phyloP scores from a whole-genome alignment of 2,113 vertebrate species.

The Dipodomys spectabilis region DNA sequence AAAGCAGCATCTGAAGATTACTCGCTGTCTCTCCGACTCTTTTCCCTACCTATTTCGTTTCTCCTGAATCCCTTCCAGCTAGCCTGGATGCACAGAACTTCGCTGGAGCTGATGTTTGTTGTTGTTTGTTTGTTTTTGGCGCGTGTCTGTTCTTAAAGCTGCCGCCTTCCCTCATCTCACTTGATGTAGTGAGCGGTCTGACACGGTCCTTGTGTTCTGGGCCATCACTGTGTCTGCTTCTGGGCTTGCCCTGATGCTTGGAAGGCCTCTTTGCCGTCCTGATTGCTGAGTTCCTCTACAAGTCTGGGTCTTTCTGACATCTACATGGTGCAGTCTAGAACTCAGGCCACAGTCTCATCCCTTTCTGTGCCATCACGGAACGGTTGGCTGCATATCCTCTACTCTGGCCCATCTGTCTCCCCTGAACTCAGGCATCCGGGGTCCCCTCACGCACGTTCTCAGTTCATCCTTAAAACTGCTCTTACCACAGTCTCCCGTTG shows the following conservation, averaged over 20 bases:
- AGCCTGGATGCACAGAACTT: not conserved
- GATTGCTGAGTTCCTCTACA: too few relatives aligned
- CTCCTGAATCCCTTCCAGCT: not conserved
- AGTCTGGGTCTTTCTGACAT: not conserved
- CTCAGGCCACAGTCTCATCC: too few relatives aligned
- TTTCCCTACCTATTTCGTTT: not conserved
- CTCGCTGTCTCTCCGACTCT: not conserved
- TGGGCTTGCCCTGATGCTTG: too few relatives aligned
- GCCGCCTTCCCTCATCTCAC: not conserved
- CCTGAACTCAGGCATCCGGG: too few relatives aligned
- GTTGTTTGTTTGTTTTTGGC: not conserved
- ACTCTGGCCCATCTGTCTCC: not conserved
- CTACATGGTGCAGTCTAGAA: not conserved
- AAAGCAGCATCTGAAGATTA: not conserved
- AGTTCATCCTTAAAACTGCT: not conserved
- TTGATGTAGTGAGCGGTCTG: not conserved
- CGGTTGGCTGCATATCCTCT: not conserved
- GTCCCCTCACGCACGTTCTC: not conserved
- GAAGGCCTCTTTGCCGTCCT: too few relatives aligned
- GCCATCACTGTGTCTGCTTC: too few relatives aligned
- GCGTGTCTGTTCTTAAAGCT: not conserved
- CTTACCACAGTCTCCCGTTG: not conserved
- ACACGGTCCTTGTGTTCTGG: not conserved
- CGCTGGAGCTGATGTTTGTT: not conserved
- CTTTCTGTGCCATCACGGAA: too few relatives aligned